Base-by-base conservation (phyloP, 2,113 vertebrate genomes). In the Piprites chloris region DNA sequence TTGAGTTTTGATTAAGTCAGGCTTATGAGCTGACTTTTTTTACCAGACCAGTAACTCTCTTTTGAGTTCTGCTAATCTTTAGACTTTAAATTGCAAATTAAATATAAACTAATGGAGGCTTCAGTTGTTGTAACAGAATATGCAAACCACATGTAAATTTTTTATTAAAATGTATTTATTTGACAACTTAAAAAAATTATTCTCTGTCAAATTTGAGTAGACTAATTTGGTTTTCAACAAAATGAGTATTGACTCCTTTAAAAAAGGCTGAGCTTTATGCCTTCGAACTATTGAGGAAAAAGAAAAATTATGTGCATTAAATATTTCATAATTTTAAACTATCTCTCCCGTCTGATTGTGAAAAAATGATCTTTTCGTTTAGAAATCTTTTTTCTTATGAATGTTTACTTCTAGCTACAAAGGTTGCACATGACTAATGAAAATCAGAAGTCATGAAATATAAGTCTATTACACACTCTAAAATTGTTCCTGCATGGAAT, bases 41-140 rank as follows among this genome's bases (percentile, higher is more conserved):
- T 81, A 79, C 46, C 39, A 95, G 71, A 80, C 39, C 16, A 62
- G 11, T 71, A 76, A 68, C 93, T 95, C 65, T 89, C 19, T 77
- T 97, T 85, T 83, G 37, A 66, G 71, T 80, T 47, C 35, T 71
- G 55, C 56, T 81, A 82, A 87, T 63, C 85, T 92, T 72, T 75
- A 82, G 69, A 93, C 23, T 78, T 93, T 71, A 89, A 63, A 74
- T 79, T 62, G 62, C 52, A 89, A 83, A 92, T 93, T 93, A 85
- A 93, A 73, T 79, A 39, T 41, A 52, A 96, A 85, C 8, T 84
- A 92, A 55, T 44, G 78, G 47, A 68, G 72, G 35, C 11, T 80
- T 94, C 35, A 75, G 59, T 39, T 87, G 21, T 84, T 91, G 72
- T 91, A 96, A 93, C 65, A 90, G 52, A 96, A 81, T 87, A 91